A percentile compares a stretch with the other conserved stretches of the same genome.
phyloP scores from a whole-genome alignment of 2,797 vertebrate genomes.

The Pyrocephalus nanus region DNA sequence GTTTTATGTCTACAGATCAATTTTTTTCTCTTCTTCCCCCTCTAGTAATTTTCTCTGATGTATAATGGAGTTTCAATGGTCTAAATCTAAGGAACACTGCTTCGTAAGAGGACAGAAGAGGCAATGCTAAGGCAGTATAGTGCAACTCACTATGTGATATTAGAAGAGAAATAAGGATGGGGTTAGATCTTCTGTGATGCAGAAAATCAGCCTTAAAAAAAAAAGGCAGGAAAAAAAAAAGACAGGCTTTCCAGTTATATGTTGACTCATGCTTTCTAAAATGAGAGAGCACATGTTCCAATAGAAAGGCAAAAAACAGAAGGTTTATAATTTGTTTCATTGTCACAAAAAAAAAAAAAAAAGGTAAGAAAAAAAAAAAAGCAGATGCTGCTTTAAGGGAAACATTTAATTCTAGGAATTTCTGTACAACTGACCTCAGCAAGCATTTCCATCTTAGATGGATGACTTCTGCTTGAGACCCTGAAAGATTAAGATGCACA shows the following conservation, averaged over 20 bases:
- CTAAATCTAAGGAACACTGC: slow-evolving; percentile 65
- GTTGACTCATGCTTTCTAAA: slow-evolving; percentile 63
- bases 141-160: slow-evolving; percentile 71
- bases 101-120: slow-evolving; percentile 64
- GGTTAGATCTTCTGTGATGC: slow-evolving; percentile 49
- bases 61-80: slow-evolving; percentile 58
- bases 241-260: slow-evolving; percentile 74
- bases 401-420: slow-evolving; percentile 70
- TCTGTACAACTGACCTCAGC: slow-evolving; percentile 70
- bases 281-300: slow-evolving; percentile 55
- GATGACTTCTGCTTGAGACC: slow-evolving; percentile 65
- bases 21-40: slow-evolving; percentile 64
- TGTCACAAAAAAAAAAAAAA: not conserved
- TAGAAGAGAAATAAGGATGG: slow-evolving; percentile 55
- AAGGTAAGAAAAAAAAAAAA: not conserved
- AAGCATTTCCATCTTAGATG: slow-evolving; percentile 70
- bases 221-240: not conserved
- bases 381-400: slow-evolving; percentile 71
- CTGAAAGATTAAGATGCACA: slow-evolving; percentile 70
- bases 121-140: slow-evolving; percentile 70
- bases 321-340: slow-evolving; percentile 21
- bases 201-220: slow-evolving; percentile 37
- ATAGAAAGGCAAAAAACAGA: slow-evolving; percentile 43
- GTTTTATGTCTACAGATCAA: slow-evolving; percentile 67
- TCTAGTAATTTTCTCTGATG: slow-evolving; percentile 57